A percentile compares a stretch with the other conserved stretches of the same genome.
These are phyloP conservation scores for Perognathus longimembris DNA, from an alignment of 2,113 vertebrate species.

Conservation along the genomic window DNA sequence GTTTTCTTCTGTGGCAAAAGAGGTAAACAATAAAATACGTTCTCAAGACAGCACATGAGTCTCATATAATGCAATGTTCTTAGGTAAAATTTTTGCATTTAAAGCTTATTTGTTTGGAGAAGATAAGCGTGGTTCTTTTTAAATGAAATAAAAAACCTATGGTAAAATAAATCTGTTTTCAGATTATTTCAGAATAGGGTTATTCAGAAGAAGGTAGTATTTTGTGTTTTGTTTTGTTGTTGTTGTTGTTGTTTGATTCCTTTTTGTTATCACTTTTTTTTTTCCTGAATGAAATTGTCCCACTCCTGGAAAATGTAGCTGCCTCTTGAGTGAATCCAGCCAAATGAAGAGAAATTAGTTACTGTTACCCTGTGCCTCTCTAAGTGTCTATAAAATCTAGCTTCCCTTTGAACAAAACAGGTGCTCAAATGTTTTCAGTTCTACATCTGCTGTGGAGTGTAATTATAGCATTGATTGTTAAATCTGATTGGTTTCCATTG, in stretches of 20 bases:
- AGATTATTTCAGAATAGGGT: constrained; percentile 12
- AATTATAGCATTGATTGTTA: constrained; percentile 58
- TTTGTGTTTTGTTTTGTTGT: constrained; percentile 9
- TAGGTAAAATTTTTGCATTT: constrained; percentile 27
- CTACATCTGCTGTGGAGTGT: constrained; percentile 7
- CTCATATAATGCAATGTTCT: not conserved
- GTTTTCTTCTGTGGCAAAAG: constrained; percentile 47
- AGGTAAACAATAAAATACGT: not conserved
- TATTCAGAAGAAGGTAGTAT: not conserved
- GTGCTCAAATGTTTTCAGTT: constrained; percentile 55
- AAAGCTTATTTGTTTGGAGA: not conserved
- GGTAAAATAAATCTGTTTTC: constrained; percentile 40
- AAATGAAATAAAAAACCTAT: constrained; percentile 43
- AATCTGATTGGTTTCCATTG: constrained; percentile 51
- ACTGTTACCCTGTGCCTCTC: constrained; percentile 45
- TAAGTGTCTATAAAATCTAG: constrained; percentile 7
- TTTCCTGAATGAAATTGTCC: constrained; percentile 28
- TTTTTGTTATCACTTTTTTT: not conserved
- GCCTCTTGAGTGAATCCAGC: constrained; percentile 43
- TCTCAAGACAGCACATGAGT: not conserved
- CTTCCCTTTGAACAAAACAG: constrained; percentile 45
- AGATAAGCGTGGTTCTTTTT: not conserved
- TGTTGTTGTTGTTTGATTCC: not conserved
- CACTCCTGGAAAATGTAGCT: constrained; percentile 34
- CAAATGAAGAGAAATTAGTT: constrained; percentile 57